phyloP scores from a whole-genome alignment of 2,113 vertebrate genomes.

The Strix aluco region DNA sequence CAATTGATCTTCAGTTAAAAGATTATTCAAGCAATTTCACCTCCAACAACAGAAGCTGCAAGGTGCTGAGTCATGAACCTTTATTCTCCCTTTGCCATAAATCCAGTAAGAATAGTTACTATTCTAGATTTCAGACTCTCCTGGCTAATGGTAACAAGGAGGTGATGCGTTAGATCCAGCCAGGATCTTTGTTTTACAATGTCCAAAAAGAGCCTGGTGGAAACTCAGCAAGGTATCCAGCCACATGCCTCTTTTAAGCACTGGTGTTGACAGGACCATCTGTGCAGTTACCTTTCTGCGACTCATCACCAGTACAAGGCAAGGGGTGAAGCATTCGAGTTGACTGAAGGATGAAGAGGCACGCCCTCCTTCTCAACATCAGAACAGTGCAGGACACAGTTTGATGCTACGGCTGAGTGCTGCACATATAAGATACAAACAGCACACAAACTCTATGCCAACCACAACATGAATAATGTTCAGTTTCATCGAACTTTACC shows the following conservation, averaged over 20 bases:
- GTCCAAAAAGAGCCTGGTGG: not conserved
- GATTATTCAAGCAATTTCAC: not conserved
- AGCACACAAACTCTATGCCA: not conserved
- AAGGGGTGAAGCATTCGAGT: rapidly evolving
- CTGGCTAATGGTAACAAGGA: not conserved
- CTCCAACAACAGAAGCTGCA: not conserved
- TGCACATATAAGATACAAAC: not conserved
- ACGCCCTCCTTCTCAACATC: not conserved
- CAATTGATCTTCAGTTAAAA: not conserved
- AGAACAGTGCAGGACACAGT: not conserved
- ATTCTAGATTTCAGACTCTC: not conserved
- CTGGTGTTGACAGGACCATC: not conserved
- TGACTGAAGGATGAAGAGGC: not conserved
- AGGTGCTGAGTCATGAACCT: not conserved
- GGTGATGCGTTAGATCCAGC: not conserved
- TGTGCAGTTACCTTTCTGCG: not conserved
- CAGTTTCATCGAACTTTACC: not conserved
- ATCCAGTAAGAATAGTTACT: not conserved
- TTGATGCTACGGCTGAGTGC: not conserved
- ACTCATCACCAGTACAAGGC: rapidly evolving
- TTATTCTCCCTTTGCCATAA: not conserved
- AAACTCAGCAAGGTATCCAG: not conserved
- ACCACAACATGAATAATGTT: not conserved
- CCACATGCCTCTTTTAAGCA: not conserved
- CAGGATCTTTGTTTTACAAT: not conserved